phyloP scores from a whole-genome alignment of 53 echinoderm and acorn worm genomes.

The Actinopyga echinites region DNA sequence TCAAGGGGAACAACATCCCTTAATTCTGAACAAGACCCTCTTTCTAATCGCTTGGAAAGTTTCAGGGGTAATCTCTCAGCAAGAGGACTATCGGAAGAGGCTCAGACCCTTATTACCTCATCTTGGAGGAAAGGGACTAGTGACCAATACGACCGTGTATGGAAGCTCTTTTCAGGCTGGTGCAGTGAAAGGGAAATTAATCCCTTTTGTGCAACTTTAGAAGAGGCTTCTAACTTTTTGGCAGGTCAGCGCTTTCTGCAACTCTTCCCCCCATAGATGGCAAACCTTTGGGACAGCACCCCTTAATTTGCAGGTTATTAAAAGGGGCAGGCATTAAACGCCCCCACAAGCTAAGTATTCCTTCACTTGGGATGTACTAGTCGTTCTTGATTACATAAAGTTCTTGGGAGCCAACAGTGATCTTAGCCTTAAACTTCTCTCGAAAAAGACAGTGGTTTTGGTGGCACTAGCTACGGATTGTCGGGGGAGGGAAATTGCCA shows the following conservation, averaged over 20 bases:
- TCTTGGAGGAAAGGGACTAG: constrained; percentile 34
- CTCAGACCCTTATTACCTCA: constrained; percentile 8
- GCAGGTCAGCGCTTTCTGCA: background rate
- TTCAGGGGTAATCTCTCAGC: background rate
- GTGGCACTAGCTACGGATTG: background rate
- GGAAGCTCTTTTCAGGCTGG: constrained; percentile 25
- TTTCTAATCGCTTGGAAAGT: constrained; percentile 34
- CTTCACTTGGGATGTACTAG: constrained; percentile 2
- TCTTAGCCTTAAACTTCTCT: background rate
- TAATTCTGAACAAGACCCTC: constrained; percentile 1
- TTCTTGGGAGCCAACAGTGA: background rate
- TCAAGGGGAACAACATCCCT: constrained; percentile 11
- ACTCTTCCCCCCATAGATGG: background rate
- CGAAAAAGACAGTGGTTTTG: background rate
- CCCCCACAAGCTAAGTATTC: constrained; percentile 4
- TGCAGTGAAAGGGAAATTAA: constrained; percentile 9
- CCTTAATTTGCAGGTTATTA: background rate
- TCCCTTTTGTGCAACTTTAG: constrained; percentile 11
- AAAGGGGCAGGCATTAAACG: background rate
- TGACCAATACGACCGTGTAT: constrained; percentile 6
- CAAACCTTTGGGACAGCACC: constrained; percentile 17
- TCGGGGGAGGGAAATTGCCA: constrained; percentile 6
- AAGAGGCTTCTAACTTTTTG: background rate
- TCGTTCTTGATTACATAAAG: background rate
- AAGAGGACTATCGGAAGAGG: constrained; percentile 1